Base-by-base conservation (phyloP, 2,113 vertebrate genomes). In the Mesocricetus auratus region DNA sequence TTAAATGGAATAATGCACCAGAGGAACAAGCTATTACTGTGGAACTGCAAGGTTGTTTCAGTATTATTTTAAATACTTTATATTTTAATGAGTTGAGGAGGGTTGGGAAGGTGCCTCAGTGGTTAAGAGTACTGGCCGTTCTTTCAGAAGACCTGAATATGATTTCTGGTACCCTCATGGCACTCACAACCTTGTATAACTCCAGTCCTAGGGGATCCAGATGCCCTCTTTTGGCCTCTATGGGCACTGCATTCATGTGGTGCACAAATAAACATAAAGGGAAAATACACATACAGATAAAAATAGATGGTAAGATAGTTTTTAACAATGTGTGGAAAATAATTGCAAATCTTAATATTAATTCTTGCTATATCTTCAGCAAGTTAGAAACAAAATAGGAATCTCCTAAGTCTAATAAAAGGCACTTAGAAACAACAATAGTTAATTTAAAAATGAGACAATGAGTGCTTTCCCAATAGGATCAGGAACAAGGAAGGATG, bases 41-140 rank as follows among this genome's bases (percentile, higher is more conserved):
- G 92, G 56, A 94, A 94, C 7, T 31, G 58, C 2, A 3, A 88
- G 58, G 16, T 16, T 74, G 15, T 29, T 50, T 68, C 73, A 83
- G n/a, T n/a, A n/a, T 50, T 15, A 86, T 91, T 94, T 93, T 56
- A 79, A 92, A 88, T 90, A 60, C n/a, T n/a, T n/a, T n/a, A n/a
- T n/a, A n/a, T n/a, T n/a, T n/a, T n/a, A n/a, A n/a, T 83, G 58
- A 29, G 7, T 42, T 42, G n/a, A 62, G 13, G 56, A 42, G 24
- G n/a, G 24, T 3, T 60, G 56, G n/a, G 22, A 33, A 56, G 7
- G 4, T 58, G 21, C 13, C 24, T 42, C n/a, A 17, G 15, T 42
- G n/a, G 13, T 42, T 62, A 9, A 10, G 24, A 39, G 78, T 24
- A 58, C 5, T 15, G 15, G 56, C 11, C n/a, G 7, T 26, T 62